Evolutionary conservation across 2,888 invertebrate species (phyloP).

Genomic region (Amorpha juglandis): DNA sequence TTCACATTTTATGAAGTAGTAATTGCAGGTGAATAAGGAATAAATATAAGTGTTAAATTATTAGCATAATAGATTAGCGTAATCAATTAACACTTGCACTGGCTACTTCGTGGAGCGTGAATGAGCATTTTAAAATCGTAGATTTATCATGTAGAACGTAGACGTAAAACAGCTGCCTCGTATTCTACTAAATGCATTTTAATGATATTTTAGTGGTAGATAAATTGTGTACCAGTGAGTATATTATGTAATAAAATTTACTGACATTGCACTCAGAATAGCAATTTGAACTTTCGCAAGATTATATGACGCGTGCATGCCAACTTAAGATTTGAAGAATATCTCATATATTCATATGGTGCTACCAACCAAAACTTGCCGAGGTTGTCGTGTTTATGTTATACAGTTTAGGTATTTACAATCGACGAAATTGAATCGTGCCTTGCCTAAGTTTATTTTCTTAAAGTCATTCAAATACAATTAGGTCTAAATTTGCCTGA

Average conservation of each 20-base stretch:
- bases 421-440: too few relatives aligned
- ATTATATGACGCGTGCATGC: not conserved
- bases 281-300: not conserved
- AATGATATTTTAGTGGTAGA: slow-evolving; percentile 17
- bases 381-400: not conserved
- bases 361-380: not conserved
- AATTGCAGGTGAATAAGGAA: not conserved
- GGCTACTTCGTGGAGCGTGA: not conserved
- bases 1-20: too few relatives aligned
- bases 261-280: not conserved
- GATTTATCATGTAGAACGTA: not conserved
- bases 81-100: not conserved
- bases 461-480: too few relatives aligned
- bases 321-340: not conserved
- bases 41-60: not conserved
- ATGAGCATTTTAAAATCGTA: not conserved
- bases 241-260: not conserved
- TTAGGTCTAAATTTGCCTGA: too few relatives aligned
- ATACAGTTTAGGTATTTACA: too few relatives aligned
- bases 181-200: slow-evolving; percentile 5
- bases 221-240: not conserved
- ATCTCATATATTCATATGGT: not conserved
- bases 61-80: not conserved
- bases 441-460: too few relatives aligned
- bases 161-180: slow-evolving; percentile 17